phyloP scores from a whole-genome alignment of 2,797 vertebrate species.

The Coilia nasus region DNA sequence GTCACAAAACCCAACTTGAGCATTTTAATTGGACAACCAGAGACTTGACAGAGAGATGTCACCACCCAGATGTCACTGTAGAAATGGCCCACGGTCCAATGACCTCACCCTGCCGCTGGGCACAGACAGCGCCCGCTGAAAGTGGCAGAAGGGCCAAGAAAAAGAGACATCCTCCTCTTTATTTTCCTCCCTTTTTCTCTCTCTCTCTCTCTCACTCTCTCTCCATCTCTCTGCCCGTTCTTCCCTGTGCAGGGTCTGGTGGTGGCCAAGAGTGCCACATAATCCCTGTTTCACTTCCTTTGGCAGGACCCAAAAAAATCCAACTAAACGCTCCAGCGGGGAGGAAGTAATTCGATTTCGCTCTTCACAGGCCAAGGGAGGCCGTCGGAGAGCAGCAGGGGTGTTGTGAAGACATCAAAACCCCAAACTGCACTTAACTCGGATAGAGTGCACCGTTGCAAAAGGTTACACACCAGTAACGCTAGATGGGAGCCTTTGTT shows the following conservation, averaged over 20 bases:
- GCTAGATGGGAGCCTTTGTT: background rate
- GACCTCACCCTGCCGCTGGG: background rate
- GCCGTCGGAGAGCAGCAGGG: background rate
- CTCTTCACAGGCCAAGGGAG: background rate
- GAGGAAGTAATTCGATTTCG: constrained; percentile 31
- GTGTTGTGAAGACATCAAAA: background rate
- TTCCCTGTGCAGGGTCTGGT: no score
- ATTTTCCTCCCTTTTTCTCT: background rate
- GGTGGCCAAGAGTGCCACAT: background rate
- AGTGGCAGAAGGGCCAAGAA: background rate
- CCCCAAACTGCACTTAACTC: background rate
- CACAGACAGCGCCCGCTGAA: constrained; percentile 5
- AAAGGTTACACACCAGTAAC: background rate
- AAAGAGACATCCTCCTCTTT: background rate
- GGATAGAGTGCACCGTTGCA: background rate
- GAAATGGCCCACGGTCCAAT: background rate
- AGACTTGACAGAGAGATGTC: background rate
- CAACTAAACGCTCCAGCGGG: constrained; percentile 27
- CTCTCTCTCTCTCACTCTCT: background rate
- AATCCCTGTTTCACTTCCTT: constrained; percentile 12
- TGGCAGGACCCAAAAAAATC: background rate
- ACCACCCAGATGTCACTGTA: background rate
- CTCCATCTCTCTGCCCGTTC: background rate
- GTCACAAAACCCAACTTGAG: background rate
- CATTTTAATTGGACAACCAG: background rate